phyloP scores from a whole-genome alignment of 2,113 vertebrate genomes.

The Himantopus leucocephalus region DNA sequence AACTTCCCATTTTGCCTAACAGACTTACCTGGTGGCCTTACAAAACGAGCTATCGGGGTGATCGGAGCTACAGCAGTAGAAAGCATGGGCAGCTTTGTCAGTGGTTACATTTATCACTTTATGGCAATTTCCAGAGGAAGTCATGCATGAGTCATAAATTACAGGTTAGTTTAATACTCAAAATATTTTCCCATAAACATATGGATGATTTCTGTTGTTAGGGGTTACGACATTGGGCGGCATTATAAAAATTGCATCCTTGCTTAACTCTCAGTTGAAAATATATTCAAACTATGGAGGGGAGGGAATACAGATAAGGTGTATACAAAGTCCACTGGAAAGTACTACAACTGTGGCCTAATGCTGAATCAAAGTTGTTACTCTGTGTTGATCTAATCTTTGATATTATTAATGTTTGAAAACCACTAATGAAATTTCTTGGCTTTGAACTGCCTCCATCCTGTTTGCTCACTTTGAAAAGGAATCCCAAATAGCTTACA shows the following conservation, averaged over 20 bases:
- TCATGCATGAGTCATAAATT: background rate
- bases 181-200: conserved; percentile 26
- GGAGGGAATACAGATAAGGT: background rate
- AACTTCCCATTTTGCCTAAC: background rate
- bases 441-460: background rate
- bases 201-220: background rate
- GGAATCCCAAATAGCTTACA: background rate
- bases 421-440: background rate
- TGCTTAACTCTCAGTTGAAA: background rate
- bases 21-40: background rate
- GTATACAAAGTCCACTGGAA: background rate
- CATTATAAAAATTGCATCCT: background rate
- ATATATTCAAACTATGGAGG: background rate
- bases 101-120: background rate
- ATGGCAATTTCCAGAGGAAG: background rate
- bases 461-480: background rate
- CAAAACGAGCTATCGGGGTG: background rate
- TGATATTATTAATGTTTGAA: background rate
- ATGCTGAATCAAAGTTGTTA: background rate
- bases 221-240: background rate
- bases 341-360: background rate
- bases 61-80: background rate
- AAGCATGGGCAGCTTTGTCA: background rate
- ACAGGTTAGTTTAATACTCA: background rate
- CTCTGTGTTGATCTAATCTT: background rate